phyloP scores from a whole-genome alignment of 1,140 invertebrate species.

The Archivesica marissinica region DNA sequence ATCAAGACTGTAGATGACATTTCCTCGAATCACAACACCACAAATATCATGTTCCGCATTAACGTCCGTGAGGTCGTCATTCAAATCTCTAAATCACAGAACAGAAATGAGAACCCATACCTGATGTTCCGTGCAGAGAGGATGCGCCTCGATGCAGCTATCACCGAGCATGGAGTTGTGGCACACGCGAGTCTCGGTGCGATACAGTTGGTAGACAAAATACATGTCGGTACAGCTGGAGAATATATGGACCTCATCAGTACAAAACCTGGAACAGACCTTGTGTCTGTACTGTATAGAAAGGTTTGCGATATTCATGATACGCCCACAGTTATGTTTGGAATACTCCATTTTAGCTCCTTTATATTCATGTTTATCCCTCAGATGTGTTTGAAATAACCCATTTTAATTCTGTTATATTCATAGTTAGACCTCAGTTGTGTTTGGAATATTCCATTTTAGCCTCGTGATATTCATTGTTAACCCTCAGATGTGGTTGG shows the following conservation, averaged over 20 bases:
- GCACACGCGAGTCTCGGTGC: slow-evolving; percentile 90
- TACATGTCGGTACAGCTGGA: slow-evolving; percentile 89
- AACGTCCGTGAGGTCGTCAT: slow-evolving; percentile 88
- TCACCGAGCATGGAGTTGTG: slow-evolving; percentile 91
- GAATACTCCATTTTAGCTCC: too few relatives aligned
- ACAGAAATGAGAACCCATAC: slow-evolving; percentile 86
- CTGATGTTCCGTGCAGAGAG: slow-evolving; percentile 90
- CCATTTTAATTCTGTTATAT: too few relatives aligned
- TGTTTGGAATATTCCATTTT: too few relatives aligned
- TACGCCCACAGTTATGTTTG: too few relatives aligned
- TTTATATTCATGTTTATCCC: too few relatives aligned
- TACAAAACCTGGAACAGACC: slow-evolving; percentile 86
- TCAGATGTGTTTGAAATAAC: too few relatives aligned
- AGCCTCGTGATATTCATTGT: too few relatives aligned
- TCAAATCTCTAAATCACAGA: slow-evolving; percentile 86
- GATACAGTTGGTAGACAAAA: slow-evolving; percentile 91
- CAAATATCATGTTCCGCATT: slow-evolving; percentile 89
- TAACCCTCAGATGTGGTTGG: too few relatives aligned
- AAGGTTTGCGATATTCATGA: too few relatives aligned
- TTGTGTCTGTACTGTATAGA: slow-evolving; percentile 90
- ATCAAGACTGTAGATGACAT: slow-evolving; percentile 94
- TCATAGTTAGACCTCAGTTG: too few relatives aligned
- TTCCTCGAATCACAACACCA: slow-evolving; percentile 90
- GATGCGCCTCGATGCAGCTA: slow-evolving; percentile 89
- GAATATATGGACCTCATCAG: slow-evolving; percentile 91